phyloP scores from a whole-genome alignment of 2,113 vertebrate genomes.

The Phyllostomus hastatus region DNA sequence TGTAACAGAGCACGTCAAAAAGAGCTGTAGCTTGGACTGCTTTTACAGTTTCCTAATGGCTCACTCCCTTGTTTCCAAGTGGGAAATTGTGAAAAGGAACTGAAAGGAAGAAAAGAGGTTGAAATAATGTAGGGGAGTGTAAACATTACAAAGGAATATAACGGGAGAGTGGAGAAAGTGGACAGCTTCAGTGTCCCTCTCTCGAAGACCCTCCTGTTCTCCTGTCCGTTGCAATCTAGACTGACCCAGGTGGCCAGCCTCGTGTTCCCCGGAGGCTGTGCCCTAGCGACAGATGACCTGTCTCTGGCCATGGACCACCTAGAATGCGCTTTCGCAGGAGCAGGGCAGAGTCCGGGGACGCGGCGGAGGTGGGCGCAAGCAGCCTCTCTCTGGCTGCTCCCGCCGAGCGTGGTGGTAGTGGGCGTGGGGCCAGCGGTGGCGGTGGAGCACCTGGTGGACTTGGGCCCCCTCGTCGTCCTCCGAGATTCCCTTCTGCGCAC shows the following conservation, averaged over 20 bases:
- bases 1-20: slow-evolving; percentile 18
- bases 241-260: background rate
- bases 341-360: slow-evolving; percentile 51
- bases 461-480: background rate
- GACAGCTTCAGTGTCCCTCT: background rate
- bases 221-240: background rate
- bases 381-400: background rate
- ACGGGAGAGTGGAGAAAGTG: background rate
- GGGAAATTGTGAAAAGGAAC: background rate
- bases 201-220: background rate
- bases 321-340: slow-evolving; percentile 71
- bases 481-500: background rate
- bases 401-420: slow-evolving; percentile 68
- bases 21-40: background rate
- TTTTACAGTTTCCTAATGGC: background rate
- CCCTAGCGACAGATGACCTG: background rate
- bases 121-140: background rate
- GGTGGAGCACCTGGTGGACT: slow-evolving; percentile 48
- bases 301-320: background rate
- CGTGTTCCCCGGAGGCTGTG: background rate
- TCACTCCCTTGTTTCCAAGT: background rate
- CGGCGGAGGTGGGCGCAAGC: slow-evolving; percentile 49
- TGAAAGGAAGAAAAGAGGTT: background rate
- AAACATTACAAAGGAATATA: background rate
- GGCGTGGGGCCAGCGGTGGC: slow-evolving; percentile 67